Evolutionary conservation across 2,888 invertebrate species (phyloP).

Genomic region (Drosophila dives): DNA sequence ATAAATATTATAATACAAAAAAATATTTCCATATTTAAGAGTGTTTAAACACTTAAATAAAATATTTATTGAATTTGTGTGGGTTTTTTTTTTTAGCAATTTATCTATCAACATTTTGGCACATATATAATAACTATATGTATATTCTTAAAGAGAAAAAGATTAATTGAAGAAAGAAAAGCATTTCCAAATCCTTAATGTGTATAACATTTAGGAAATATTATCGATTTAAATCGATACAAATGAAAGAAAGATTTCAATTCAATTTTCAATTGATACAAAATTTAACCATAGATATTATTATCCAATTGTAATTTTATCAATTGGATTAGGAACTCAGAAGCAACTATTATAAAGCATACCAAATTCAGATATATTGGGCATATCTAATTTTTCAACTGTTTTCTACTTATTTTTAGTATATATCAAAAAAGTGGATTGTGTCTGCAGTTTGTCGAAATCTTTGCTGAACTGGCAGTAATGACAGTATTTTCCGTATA

Average conservation of each 20-base stretch:
- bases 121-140: background rate
- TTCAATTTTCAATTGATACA: background rate
- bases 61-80: background rate
- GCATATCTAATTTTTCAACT: rapidly evolving
- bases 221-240: background rate
- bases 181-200: background rate
- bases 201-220: too few relatives aligned
- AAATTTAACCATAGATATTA: background rate
- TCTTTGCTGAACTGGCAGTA: background rate
- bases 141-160: background rate
- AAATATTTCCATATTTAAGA: too few relatives aligned
- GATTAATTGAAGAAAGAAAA: background rate
- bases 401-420: background rate
- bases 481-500: background rate
- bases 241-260: background rate
- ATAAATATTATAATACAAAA: background rate
- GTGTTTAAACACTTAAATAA: background rate
- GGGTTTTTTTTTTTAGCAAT: background rate
- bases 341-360: background rate
- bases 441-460: background rate
- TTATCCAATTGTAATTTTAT: background rate
- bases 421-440: background rate
- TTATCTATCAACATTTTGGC: background rate
- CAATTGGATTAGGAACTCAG: background rate
- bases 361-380: background rate